A percentile compares a stretch with the other conserved stretches of the same genome.
These are phyloP conservation scores for Loripinus fragilis DNA, from an alignment of 2,888 invertebrate genomes.

Conservation along the genomic window DNA sequence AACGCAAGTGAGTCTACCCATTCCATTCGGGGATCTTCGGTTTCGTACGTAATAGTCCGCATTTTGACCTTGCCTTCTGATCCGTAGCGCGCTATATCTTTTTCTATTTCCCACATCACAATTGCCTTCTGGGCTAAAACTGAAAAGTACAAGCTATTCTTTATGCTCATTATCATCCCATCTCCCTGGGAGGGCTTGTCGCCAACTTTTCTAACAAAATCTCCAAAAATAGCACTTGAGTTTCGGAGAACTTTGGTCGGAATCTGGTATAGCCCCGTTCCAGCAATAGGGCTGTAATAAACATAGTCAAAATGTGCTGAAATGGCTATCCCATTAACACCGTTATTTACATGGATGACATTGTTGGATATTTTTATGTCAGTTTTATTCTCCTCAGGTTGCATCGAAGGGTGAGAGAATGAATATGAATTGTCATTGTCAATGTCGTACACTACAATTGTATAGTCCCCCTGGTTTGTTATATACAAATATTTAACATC, in stretches of 20 bases:
- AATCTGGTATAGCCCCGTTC: constrained; percentile 64
- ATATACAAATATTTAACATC: constrained; percentile 71
- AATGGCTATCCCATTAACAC: constrained; percentile 75
- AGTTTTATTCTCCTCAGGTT: constrained; percentile 52
- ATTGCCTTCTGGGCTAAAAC: constrained; percentile 65
- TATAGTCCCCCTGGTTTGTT: constrained; percentile 65
- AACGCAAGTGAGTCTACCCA: constrained; percentile 74
- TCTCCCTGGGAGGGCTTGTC: constrained; percentile 64
- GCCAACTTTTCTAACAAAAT: constrained; percentile 62
- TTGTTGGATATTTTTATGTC: constrained; percentile 48
- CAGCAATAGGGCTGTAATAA: constrained; percentile 70
- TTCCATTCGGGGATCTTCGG: constrained; percentile 62
- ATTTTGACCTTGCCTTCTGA: constrained; percentile 45
- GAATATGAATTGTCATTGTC: constrained; percentile 56
- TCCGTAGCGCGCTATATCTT: constrained; percentile 55
- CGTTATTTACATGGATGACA: constrained; percentile 47
- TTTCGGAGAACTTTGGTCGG: constrained; percentile 64
- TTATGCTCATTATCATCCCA: constrained; percentile 68
- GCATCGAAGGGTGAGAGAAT: constrained; percentile 66
- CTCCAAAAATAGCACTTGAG: constrained; percentile 32
- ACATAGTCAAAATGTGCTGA: constrained; percentile 70
- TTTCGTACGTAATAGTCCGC: constrained; percentile 53
- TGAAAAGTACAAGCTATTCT: constrained; percentile 67
- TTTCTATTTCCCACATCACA: constrained; percentile 63
- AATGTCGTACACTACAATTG: constrained; percentile 69